phyloP scores from a whole-genome alignment of 2,797 vertebrate species.

The Zonotrichia albicollis region DNA sequence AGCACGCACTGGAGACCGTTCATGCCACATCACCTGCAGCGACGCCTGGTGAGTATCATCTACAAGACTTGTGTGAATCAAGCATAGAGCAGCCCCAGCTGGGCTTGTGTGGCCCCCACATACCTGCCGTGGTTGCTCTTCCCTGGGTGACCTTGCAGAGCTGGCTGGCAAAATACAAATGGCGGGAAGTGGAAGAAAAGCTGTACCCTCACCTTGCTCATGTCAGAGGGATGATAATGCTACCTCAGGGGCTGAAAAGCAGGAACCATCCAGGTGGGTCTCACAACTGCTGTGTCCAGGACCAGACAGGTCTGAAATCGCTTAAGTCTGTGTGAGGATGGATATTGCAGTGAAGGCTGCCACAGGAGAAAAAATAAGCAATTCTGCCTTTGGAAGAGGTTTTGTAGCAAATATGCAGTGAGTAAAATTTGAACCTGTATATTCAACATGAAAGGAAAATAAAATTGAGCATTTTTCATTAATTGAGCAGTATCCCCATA shows the following conservation, averaged over 20 bases:
- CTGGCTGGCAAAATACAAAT: rapidly evolving
- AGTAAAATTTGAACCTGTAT: not conserved
- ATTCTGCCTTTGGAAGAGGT: not conserved
- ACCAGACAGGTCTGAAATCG: not conserved
- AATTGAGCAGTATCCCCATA: not conserved
- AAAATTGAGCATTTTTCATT: not conserved
- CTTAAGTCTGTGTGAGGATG: not conserved
- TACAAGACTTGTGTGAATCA: not conserved
- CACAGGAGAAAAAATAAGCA: not conserved
- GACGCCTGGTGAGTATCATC: not conserved
- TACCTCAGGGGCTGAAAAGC: not conserved
- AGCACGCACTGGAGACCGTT: rapidly evolving
- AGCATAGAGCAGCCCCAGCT: rapidly evolving
- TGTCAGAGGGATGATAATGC: not conserved
- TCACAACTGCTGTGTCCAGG: not conserved
- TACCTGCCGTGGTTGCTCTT: rapidly evolving
- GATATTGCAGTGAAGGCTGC: not conserved
- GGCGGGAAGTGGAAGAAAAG: not conserved
- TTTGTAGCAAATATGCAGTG: not conserved
- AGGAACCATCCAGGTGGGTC: not conserved
- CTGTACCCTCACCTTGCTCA: rapidly evolving
- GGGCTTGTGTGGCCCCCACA: rapidly evolving
- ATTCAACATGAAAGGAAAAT: not conserved
- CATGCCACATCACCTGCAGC: too few relatives aligned
- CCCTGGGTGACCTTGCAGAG: not conserved